phyloP scores from a whole-genome alignment of 2,797 vertebrate species.

The Channa striata region DNA sequence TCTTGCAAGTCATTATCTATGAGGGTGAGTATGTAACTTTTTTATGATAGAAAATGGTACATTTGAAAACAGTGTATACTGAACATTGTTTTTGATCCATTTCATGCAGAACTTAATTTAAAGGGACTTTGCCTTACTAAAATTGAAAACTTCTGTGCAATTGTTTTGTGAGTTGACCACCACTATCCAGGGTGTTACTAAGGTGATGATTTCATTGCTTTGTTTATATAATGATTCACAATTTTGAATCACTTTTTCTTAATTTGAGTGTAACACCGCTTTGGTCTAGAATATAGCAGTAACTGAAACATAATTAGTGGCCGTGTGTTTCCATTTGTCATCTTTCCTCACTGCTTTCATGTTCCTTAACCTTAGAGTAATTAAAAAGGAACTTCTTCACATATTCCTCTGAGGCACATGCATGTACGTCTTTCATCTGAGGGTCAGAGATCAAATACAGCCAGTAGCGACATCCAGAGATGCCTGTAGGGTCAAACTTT shows the following conservation, averaged over 20 bases:
- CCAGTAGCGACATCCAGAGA: constrained; percentile 38
- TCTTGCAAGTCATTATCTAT: too few relatives aligned
- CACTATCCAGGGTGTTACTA: not conserved
- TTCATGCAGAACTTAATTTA: constrained; percentile 26
- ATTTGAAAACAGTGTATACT: constrained; percentile 4
- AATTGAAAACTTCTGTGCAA: not conserved
- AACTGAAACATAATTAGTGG: too few relatives aligned
- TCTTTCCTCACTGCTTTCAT: too few relatives aligned
- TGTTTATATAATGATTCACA: too few relatives aligned
- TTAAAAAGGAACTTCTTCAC: constrained; percentile 56
- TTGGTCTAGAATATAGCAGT: too few relatives aligned
- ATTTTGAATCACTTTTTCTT: too few relatives aligned
- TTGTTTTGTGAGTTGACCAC: not conserved
- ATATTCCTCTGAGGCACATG: constrained; percentile 52
- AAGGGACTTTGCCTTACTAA: too few relatives aligned
- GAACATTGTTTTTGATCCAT: constrained; percentile 4
- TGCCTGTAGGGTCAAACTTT: not conserved
- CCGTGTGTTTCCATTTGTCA: too few relatives aligned
- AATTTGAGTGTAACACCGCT: too few relatives aligned
- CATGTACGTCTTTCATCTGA: constrained; percentile 58
- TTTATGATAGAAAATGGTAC: too few relatives aligned
- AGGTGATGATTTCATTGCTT: too few relatives aligned
- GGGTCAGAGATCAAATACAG: constrained; percentile 67
- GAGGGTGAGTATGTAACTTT: too few relatives aligned
- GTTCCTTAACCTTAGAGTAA: constrained; percentile 32